Evolutionary conservation across 2,797 vertebrate genomes (phyloP), one percentile per base, ranked within the genome.

Genomic region (Sardinella longiceps): DNA sequence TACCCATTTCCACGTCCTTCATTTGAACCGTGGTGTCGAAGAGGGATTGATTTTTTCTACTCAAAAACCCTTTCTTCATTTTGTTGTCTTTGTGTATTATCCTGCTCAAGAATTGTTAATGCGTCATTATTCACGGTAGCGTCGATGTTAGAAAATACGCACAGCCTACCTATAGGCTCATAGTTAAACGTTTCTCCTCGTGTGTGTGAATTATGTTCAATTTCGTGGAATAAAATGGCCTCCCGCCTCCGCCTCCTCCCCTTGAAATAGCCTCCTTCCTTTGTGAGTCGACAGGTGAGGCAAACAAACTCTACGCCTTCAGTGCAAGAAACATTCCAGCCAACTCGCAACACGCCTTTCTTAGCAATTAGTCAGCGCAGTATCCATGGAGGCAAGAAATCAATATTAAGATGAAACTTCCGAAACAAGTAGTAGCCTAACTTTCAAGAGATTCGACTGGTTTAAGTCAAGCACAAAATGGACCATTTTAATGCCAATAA

Each of bases 21-120:
- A 77, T 77, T 89, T 94, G 90, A 77, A 94, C 33, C 14, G 81
- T 93, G 88, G 91, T 94, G 92, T 92, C 95, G 89, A 93, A 96
- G 2, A 96, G 94, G 80, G 92, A 93, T 0, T 86, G 89, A 81
- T 87, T 94, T 89, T 94, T 96, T 80, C 93, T 93, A 89, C 92
- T 88, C 90, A 93, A 37, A 87, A 96, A 91, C n/a, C 92, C 91
- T 85, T 51, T 95, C 92, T 93, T 96, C 94, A 95, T 96, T 85
- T 12, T 37, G 0, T 39, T 23, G 33, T 37, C 14, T 46, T 45
- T 23, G 25, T 45, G 43, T 81, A 63, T 80, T 37, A 82, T 46
- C 37, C 77, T 80, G 80, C 46, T 82, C 45, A 80, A 74, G 63
- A 83, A 83, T 77, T 1, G 18, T 77, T 77, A 77, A 33, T 23